Base-by-base conservation (phyloP, 1,140 invertebrate genomes). In the Vanessa tameamea region DNA sequence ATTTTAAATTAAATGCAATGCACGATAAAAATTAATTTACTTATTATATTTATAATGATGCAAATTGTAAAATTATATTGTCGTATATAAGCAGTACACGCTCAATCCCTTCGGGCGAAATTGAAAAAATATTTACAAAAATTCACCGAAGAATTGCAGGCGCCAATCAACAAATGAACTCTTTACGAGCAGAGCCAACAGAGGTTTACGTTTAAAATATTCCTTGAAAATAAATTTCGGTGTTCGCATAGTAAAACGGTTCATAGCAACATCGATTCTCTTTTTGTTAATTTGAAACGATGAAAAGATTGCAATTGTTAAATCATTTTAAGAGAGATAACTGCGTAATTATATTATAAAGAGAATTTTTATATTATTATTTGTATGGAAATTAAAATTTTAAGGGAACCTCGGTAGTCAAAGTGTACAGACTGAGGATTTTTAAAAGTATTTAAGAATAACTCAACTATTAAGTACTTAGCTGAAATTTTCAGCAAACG, bases 121-220 rank as follows among this genome's bases (percentile, higher is more conserved):
- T 15, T 61, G 57, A 61, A 61, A 61, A 70, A 64, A 65, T 69
- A 75, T 73, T 75, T 69, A 64, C 73, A 64, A 61, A 70, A 70
- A 64, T 65, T 37, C 66, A 48, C 47, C 31, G 50, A 75, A 69
- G 67, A 75, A 75, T 75, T 69, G 73, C 66, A 64, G 67, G 73
- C 59, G 63, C 73, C 69, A 76, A 76, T 72, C 74, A 72, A 57
- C 74, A 76, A 68, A 76, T 76, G 69, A 72, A 76, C 69, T 68
- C 74, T 64, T 71, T 76, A 76, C 72, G 66, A 68, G 67, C 61
- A 43, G 47, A 31, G 50, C 71, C 48, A 64, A 57, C 67, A 72
- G 70, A 69, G 37, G 43, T 69, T 61, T 20, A 16, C 55, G 55
- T 69, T 67, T 57, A 68, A 57, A 68, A 68, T 68, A 61, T 61